Evolutionary conservation across 2,113 vertebrate genomes (phyloP).

Genomic region (Tapirus terrestris): DNA sequence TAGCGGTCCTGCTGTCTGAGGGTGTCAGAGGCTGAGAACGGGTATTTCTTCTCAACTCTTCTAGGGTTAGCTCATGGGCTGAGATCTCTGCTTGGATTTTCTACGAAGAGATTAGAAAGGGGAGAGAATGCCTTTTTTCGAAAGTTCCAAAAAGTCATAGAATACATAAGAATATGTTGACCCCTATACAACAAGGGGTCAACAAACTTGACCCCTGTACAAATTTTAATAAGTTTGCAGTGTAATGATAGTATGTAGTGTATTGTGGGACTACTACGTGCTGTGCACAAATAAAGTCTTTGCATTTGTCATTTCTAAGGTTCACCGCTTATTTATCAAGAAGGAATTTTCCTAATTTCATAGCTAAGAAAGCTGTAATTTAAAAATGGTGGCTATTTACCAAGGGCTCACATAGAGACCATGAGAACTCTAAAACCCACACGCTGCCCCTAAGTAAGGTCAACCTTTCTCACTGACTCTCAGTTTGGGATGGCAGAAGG

Average conservation of each 20-base stretch:
- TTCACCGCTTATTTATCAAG: neutral
- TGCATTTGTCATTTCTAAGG: neutral
- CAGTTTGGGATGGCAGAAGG: rapidly evolving
- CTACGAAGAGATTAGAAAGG: constrained; percentile 79
- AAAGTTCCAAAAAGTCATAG: neutral
- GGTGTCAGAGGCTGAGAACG: constrained; percentile 85
- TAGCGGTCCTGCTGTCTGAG: constrained; percentile 88
- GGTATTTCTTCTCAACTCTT: constrained; percentile 92
- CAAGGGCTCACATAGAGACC: neutral
- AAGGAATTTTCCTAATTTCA: neutral
- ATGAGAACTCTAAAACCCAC: neutral
- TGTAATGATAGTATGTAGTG: neutral
- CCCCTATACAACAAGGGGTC: neutral
- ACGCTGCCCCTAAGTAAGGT: neutral
- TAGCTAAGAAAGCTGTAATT: neutral
- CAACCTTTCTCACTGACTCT: neutral
- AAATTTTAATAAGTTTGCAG: neutral
- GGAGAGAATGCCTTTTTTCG: neutral
- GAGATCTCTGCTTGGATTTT: constrained; percentile 95
- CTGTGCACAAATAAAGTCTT: neutral
- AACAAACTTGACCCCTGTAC: no score
- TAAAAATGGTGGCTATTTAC: neutral
- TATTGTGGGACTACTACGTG: no score
- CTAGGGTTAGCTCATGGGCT: constrained; percentile 92
- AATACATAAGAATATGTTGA: neutral